Base-by-base conservation (phyloP, 1,140 invertebrate species). In the Artemia franciscana region DNA sequence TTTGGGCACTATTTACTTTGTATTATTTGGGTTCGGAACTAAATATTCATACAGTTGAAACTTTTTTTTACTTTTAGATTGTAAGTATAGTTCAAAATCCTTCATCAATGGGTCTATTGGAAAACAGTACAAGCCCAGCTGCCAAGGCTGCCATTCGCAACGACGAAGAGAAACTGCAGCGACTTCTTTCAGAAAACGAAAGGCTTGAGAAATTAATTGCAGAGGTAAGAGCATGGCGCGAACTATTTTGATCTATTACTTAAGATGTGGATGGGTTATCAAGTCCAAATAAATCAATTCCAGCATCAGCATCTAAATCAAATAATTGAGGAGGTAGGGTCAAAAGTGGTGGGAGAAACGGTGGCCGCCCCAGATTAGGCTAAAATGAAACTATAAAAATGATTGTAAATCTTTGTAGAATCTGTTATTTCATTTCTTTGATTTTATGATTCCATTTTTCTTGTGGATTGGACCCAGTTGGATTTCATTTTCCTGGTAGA, bases 201-300 rank as follows among this genome's bases (percentile, higher is more conserved):
- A 89, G 96, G 72, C 77, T 98, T 58, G 91, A 95, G 74, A 86
- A 87, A 76, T 82, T 95, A 59, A 95, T 98, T 70, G 81, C 87
- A 67, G 84, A 85, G 78, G 92, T 93, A 73, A 76, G 71, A 3
- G 3, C 21, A 15, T 18, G 39, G 39, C 21, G 12, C 21, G 12
- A 51, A 3, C 1, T 51, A 15, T 51, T 15, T 39, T 39, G 7
- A 7, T 39, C 30, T 39, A 7, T 7, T 7, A 7, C 30, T n/a
- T 7, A 39, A n/a, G 7, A 39, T 39, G 30, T n/a, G 30, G n/a
- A n/a, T n/a, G n/a, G 30, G 30, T 39, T 39, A 7, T 39, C 12
- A 51, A 51, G 21, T 15, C 39, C 21, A 51, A 51, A 12, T 3
- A 18, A 12, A 2, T 1, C 12, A 18, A 51, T 15, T 15, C 12